Evolutionary conservation across 2,888 invertebrate genomes (phyloP), one percentile per base, ranked within the genome.

Genomic region (Carpatolechia fugitivella): DNA sequence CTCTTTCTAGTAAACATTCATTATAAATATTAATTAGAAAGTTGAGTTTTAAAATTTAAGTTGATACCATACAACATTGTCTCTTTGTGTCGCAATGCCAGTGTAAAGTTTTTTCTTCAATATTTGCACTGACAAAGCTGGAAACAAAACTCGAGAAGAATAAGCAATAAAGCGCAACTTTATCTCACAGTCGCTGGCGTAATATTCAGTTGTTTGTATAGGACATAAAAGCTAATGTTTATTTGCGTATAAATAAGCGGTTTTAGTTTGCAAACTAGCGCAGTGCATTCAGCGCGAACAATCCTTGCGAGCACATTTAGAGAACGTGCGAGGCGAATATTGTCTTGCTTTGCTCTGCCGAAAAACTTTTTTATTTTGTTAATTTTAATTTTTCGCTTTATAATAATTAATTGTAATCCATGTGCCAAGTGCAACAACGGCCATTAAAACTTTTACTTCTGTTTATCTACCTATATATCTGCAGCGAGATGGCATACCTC

Each of bases 201-300:
- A 49, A 35, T 49, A 20, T 50, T 38, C 38, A 29, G 29, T 50
- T 50, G 50, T 50, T 50, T 50, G 24, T 50, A 38, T 38, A 50
- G 38, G 38, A 14, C 50, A 38, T 50, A 36, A 50, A 50, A 50
- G 36, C 50, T 50, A 50, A 50, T 50, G 50, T 50, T 50, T 50
- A 50, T 50, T 50, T 50, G 50, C 8, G 38, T 50, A 50, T 50
- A 50, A 50, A 50, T 50, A 50, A 50, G 50, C 44, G 44, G 44
- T 47, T 47, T 44, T 47, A 31, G 31, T 14, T 24, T 33, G 49
- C 35, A 11, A 49, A 49, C 49, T 49, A 14, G 44, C 24, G 33
- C 52, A 14, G 14, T 52, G 44, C 44, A 52, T 52, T 52, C 44
- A 52, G 44, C 44, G 52, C 52, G 36, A 36, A 53, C 53, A 53